These are phyloP conservation scores for Thalassophryne amazonica DNA, from an alignment of 2,797 vertebrate species.

Conservation along the genomic window DNA sequence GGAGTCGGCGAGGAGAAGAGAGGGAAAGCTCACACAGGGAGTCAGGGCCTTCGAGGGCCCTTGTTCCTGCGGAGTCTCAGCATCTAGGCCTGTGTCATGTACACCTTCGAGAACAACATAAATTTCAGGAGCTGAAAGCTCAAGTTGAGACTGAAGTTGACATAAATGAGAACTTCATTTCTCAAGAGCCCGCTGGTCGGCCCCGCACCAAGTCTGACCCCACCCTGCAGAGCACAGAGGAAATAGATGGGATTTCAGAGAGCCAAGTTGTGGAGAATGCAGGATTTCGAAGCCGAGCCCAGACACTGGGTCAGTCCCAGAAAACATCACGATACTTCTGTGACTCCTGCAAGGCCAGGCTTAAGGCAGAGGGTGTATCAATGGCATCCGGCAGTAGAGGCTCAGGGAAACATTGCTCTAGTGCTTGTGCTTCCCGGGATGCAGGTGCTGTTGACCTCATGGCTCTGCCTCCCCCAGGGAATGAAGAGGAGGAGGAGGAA, in stretches of 20 bases:
- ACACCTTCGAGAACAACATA: conserved; percentile 92
- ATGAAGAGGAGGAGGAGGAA: conserved; percentile 85
- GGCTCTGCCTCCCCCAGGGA: conserved; percentile 92
- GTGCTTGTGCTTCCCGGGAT: conserved; percentile 82
- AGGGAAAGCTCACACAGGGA: conserved; percentile 83
- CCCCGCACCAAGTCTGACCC: conserved; percentile 96
- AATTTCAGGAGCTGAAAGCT: conserved; percentile 86
- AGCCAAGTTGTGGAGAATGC: conserved; percentile 72
- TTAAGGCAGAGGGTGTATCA: conserved; percentile 76
- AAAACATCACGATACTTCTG: conserved; percentile 85
- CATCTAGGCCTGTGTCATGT: conserved; percentile 96
- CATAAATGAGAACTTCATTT: conserved; percentile 95
- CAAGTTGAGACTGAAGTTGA: conserved; percentile 84
- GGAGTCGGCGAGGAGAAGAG: conserved; percentile 85
- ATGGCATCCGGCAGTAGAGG: conserved; percentile 57
- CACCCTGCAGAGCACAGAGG: conserved; percentile 88
- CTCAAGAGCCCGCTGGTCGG: conserved; percentile 86
- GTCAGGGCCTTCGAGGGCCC: conserved; percentile 67
- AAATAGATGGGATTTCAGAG: conserved; percentile 73
- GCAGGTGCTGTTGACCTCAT: conserved; percentile 89
- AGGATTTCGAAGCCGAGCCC: conserved; percentile 83
- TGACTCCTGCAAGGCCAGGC: conserved; percentile 92
- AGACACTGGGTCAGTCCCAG: conserved; percentile 87
- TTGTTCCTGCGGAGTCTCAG: conserved; percentile 84
- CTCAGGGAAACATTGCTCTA: conserved; percentile 73